phyloP scores from a whole-genome alignment of 2,113 vertebrate species.

The Chlorocebus sabaeus region DNA sequence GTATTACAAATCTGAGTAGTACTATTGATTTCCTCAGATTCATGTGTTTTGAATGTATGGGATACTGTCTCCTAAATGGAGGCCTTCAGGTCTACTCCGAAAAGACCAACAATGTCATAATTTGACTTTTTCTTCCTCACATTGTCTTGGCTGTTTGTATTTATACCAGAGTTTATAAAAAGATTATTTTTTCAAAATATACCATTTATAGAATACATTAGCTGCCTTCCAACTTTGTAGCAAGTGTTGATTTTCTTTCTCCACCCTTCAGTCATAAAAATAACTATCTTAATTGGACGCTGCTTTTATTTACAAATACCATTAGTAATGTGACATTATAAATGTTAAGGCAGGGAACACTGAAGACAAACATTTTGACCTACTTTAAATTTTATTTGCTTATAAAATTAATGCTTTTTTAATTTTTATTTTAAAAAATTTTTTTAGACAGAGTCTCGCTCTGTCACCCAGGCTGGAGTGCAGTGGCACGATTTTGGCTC shows the following conservation, averaged over 20 bases:
- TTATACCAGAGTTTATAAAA: background rate
- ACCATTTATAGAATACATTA: background rate
- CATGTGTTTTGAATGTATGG: background rate
- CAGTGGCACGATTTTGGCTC: no score
- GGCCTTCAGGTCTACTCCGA: background rate
- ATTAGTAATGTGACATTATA: conserved; percentile 20
- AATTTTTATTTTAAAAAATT: no score
- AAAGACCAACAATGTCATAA: conserved; percentile 11
- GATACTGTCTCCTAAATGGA: background rate
- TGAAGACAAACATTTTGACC: conserved; percentile 38
- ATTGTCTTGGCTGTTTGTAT: conserved; percentile 5
- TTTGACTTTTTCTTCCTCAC: background rate
- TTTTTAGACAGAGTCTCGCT: no score
- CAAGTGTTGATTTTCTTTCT: conserved; percentile 39
- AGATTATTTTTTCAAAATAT: background rate
- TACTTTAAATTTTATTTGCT: conserved; percentile 45
- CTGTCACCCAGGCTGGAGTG: no score
- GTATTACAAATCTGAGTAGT: background rate
- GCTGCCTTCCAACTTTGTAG: conserved; percentile 40
- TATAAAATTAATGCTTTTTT: background rate
- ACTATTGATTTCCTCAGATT: background rate
- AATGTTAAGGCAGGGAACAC: conserved; percentile 18
- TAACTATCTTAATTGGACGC: conserved; percentile 23
- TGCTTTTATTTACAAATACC: conserved; percentile 22
- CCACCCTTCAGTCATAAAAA: conserved; percentile 8